A percentile compares a stretch with the other conserved stretches of the same genome.
These are phyloP conservation scores for Nyctibius bracteatus DNA, from an alignment of 2,113 vertebrate genomes.

Conservation along the genomic window DNA sequence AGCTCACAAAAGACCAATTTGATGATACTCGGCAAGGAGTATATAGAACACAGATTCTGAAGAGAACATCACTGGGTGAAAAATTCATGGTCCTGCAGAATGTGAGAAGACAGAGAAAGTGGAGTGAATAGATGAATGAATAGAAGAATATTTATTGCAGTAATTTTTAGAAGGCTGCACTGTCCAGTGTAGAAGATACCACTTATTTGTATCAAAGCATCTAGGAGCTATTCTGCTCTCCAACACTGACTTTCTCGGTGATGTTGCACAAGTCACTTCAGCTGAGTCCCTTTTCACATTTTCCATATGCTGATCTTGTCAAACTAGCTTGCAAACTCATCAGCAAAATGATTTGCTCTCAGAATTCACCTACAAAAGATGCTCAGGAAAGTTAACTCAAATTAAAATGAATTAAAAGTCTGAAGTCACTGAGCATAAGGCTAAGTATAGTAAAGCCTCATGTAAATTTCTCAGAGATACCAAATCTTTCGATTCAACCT, in stretches of 20 bases:
- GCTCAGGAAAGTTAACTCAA: not conserved
- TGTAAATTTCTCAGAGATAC: not conserved
- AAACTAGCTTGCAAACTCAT: not conserved
- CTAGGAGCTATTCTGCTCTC: not conserved
- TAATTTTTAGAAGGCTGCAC: not conserved
- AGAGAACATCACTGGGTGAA: not conserved
- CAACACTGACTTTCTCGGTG: not conserved
- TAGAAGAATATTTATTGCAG: not conserved
- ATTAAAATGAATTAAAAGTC: not conserved
- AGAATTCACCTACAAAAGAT: not conserved
- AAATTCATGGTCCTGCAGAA: not conserved
- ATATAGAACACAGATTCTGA: not conserved
- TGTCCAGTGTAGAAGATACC: fast-evolving
- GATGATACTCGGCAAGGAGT: not conserved
- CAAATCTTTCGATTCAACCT: not conserved
- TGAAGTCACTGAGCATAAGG: not conserved
- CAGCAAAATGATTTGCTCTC: not conserved
- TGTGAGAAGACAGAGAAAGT: not conserved
- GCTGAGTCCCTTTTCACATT: not conserved
- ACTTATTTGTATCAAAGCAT: not conserved
- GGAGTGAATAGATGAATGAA: not conserved
- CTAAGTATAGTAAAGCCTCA: not conserved
- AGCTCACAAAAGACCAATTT: not conserved
- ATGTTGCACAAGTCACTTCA: not conserved
- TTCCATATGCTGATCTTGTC: not conserved